Base-by-base conservation (phyloP, 1,140 invertebrate genomes). In the Brachionus paranguensis region DNA sequence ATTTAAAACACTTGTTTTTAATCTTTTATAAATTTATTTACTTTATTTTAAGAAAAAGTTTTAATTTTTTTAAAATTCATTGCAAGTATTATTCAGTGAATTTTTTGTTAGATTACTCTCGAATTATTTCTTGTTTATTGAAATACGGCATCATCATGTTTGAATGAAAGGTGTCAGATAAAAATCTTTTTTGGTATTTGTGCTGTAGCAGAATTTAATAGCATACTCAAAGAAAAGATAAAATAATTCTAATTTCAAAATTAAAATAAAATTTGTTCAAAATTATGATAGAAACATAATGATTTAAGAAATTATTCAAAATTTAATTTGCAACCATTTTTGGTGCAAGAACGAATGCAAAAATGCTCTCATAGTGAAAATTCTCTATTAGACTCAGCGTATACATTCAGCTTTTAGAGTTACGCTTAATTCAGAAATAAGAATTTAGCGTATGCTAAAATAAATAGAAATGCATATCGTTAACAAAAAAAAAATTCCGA, bases 361-460 rank as follows among this genome's bases (percentile, higher is more conserved):
- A 37, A 68, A 68, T 29, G 27, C 65, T 64, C 55, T 64, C 14
- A 68, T 24, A 68, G 27, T 24, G 24, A 68, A 20, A 41, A 17
- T 41, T 72, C 43, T 41, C 10, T 72, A 47, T 47, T 47, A 3
- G 12, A 47, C 12, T 72, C 12, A 72, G 68, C 68, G 41, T 72
- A 72, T 43, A 43, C 68, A 43, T 41, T 72, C 37, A 72, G 2
- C 20, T 60, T 17, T 43, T 72, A 10, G 68, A 72, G 68, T 72
- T 72, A 72, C 68, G 68, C 68, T 72, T 17, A 72, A 7, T 72
- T 72, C 68, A 43, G 68, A 43, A 72, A 33, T 3, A 37, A 70
- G n/a, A 70, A 43, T 72, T 43, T 72, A 72, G 68, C 68, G 68
- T 72, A 72, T 43, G 20, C 37, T 72, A 17, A 72, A 43, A 20